A percentile compares a stretch with the other conserved stretches of the same genome.
These are phyloP conservation scores for Allacma fusca DNA, from an alignment of 2,888 invertebrate genomes.

Conservation along the genomic window DNA sequence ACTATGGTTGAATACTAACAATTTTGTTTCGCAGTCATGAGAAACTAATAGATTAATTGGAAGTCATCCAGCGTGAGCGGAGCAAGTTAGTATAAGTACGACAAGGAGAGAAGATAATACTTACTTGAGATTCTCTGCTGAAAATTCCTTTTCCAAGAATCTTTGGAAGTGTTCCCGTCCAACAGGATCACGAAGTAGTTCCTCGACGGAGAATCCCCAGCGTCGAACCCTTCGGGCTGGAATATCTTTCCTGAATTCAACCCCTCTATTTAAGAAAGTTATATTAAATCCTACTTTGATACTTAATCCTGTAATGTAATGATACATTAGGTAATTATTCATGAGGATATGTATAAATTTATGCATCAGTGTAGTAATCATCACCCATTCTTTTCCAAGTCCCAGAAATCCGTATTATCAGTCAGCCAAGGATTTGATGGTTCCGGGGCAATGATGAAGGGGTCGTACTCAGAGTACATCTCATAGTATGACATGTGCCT, in stretches of 20 bases:
- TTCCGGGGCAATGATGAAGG: conserved; percentile 91
- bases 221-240: conserved; percentile 90
- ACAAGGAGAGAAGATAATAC: background rate
- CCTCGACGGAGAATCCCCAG: conserved; percentile 97
- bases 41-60: background rate
- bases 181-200: conserved; percentile 91
- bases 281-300: background rate
- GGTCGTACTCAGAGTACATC: conserved; percentile 96
- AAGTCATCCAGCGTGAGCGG: background rate
- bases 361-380: background rate
- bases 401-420: conserved; percentile 97
- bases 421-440: conserved; percentile 97
- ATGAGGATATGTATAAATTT: too few relatives aligned
- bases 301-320: background rate
- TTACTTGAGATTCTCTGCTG: conserved; percentile 96
- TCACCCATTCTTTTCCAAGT: conserved; percentile 90
- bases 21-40: too few relatives aligned
- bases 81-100: too few relatives aligned
- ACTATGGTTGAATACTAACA: too few relatives aligned
- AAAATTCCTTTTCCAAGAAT: conserved; percentile 97
- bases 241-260: conserved; percentile 80
- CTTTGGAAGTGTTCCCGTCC: conserved; percentile 95
- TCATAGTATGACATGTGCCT: conserved; percentile 91
- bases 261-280: background rate
- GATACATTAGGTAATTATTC: too few relatives aligned